These are phyloP conservation scores for Drosophila mimetica DNA, from an alignment of 2,888 invertebrate species.

Conservation along the genomic window DNA sequence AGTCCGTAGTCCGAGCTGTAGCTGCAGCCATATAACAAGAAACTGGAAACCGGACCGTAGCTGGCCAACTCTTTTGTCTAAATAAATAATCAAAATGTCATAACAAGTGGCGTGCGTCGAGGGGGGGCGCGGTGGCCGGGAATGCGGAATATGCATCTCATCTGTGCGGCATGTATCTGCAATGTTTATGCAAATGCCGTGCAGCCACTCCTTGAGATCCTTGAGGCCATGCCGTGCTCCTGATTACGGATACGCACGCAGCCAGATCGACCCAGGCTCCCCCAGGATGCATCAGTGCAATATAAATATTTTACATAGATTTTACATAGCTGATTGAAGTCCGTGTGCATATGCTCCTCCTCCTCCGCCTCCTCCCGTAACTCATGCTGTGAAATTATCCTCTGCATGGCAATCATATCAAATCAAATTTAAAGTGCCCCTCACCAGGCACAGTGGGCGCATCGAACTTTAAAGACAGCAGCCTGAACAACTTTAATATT, in stretches of 20 bases:
- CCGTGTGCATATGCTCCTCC: constrained; percentile 62
- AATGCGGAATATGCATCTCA: constrained; percentile 21
- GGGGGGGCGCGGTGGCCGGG: constrained; percentile 18
- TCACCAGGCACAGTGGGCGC: constrained; percentile 32
- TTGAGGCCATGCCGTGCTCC: constrained; percentile 50
- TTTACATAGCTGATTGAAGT: constrained; percentile 79
- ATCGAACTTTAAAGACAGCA: background rate
- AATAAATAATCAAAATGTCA: constrained; percentile 79
- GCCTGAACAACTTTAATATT: background rate
- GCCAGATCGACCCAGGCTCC: constrained; percentile 30
- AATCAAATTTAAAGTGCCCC: constrained; percentile 62
- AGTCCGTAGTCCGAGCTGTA: background rate
- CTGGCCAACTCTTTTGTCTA: constrained; percentile 67
- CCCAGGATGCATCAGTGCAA: constrained; percentile 68
- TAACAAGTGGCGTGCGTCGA: constrained; percentile 58
- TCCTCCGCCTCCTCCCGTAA: background rate
- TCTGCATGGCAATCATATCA: constrained; percentile 61
- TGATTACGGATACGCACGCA: constrained; percentile 66
- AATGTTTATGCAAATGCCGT: constrained; percentile 71
- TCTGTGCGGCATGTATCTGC: constrained; percentile 42
- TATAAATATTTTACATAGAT: constrained; percentile 79
- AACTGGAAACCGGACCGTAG: constrained; percentile 2
- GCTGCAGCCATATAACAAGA: background rate
- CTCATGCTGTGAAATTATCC: constrained; percentile 57
- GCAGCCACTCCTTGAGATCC: constrained; percentile 19